Base-by-base conservation (phyloP, 1,140 invertebrate species). In the Drosophila punjabiensis region DNA sequence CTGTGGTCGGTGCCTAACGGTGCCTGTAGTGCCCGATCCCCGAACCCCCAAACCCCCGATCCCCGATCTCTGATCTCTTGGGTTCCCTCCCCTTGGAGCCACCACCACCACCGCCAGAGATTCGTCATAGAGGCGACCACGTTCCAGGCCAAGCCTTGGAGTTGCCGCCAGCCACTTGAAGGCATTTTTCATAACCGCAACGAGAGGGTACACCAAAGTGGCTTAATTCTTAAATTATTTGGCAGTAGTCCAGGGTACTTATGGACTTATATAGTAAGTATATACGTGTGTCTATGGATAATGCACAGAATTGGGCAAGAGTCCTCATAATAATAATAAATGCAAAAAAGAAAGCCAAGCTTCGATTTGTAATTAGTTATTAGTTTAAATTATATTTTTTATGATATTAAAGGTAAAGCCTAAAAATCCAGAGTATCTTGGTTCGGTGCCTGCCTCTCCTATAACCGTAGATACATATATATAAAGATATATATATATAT, bases 91-190 rank as follows among this genome's bases (percentile, higher is more conserved):
- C 16, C 5, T 37, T 18, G 35, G 48, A 24, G 24, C 24, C 24
- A 41, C 58, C 28, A 37, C 30, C 62, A 18, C 11, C 52, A 32
- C 65, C 52, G 50, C 71, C 70, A 76, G 67, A 88, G 67, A 87
- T 88, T 87, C 81, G 80, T 87, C 84, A 87, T 88, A 87, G 71
- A 77, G 81, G 73, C 63, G 68, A 47, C 73, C 79, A 81, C 80
- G 68, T 66, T 77, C 79, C 80, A 73, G 59, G 75, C 79, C 79
- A 76, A 81, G 81, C 81, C 81, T 82, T 75, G 79, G 65, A 70
- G 66, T 81, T 56, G 61, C 60, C 50, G 81, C 68, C 47, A 65
- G 55, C 66, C 68, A 63, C 58, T 67, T 59, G 50, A 35, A 68
- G 68, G 60, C 61, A 61, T 59, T 69, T 65, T 73, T 59, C 69